Evolutionary conservation across 2,797 vertebrate genomes (phyloP).

Genomic region (Tapirus indicus): DNA sequence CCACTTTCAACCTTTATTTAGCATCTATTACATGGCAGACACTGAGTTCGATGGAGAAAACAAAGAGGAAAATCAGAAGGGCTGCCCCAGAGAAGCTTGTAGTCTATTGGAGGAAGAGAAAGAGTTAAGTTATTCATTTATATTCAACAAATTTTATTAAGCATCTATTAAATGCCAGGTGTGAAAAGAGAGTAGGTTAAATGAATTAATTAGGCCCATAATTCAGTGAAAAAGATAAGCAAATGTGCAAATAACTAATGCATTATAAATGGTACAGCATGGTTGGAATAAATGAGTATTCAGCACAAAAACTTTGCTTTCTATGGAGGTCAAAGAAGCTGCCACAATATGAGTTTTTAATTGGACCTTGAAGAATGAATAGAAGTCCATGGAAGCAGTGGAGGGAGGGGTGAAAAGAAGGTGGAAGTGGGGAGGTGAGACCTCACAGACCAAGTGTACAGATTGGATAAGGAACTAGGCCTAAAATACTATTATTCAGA

Average conservation of each 20-base stretch:
- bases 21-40: background rate
- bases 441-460: fast-evolving
- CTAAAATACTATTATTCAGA: background rate
- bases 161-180: background rate
- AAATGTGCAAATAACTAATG: background rate
- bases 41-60: background rate
- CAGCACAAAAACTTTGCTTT: background rate
- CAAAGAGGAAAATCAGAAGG: background rate
- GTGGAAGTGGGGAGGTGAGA: background rate
- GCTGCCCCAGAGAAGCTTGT: background rate
- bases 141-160: conserved; percentile 10
- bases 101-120: background rate
- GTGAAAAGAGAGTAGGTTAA: background rate
- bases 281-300: background rate
- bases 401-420: background rate
- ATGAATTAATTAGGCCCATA: background rate
- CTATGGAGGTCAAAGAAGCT: background rate
- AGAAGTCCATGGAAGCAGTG: background rate
- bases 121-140: background rate
- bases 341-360: background rate
- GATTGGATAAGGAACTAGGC: background rate
- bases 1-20: background rate
- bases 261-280: too few species aligned
- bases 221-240: background rate
- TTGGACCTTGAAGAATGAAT: background rate